Conservation (phyloP, 2,797 vertebrate species). For the Sternarchorhynchus goeldii region DNA sequence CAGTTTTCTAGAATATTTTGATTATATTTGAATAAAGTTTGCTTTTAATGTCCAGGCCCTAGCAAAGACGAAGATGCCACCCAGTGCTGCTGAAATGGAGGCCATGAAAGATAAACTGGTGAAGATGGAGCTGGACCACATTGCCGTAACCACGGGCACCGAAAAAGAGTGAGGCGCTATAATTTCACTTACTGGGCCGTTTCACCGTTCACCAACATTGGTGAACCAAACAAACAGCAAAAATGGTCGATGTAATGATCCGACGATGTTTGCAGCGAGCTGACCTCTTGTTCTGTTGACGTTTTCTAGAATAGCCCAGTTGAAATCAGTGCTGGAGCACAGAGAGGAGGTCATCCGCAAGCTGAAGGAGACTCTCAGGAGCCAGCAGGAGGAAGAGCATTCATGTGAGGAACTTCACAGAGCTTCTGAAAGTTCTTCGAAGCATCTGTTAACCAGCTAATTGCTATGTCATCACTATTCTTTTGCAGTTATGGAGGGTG, state of each 20-base stretch:
- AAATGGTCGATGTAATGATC: neutral
- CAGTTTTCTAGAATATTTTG: neutral
- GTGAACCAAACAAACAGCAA: too few relatives aligned
- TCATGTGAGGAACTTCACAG: constrained; percentile 74
- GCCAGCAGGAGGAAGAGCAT: constrained; percentile 76
- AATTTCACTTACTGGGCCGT: too few relatives aligned
- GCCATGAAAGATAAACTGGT: constrained; percentile 77
- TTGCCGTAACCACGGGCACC: constrained; percentile 70
- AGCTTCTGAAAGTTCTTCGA: neutral
- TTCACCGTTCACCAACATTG: too few relatives aligned
- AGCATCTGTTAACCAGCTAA: neutral
- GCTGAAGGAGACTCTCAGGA: constrained; percentile 82
- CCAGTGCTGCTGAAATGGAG: constrained; percentile 78
- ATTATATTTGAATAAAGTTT: too few relatives aligned
- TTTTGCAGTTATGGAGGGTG: constrained; percentile 66
- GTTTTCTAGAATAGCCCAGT: constrained; percentile 68
- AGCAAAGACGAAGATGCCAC: constrained; percentile 68
- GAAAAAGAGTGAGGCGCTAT: constrained; percentile 77
- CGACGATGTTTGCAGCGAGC: neutral
- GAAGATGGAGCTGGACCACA: constrained; percentile 79
- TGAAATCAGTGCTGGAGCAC: constrained; percentile 72
- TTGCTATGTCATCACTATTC: neutral
- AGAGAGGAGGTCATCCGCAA: constrained; percentile 77
- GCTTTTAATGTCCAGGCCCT: constrained; percentile 48
- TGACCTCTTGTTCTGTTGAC: neutral